These are phyloP conservation scores for Cottoperca gobio DNA, from an alignment of 2,797 vertebrate species.

Conservation along the genomic window DNA sequence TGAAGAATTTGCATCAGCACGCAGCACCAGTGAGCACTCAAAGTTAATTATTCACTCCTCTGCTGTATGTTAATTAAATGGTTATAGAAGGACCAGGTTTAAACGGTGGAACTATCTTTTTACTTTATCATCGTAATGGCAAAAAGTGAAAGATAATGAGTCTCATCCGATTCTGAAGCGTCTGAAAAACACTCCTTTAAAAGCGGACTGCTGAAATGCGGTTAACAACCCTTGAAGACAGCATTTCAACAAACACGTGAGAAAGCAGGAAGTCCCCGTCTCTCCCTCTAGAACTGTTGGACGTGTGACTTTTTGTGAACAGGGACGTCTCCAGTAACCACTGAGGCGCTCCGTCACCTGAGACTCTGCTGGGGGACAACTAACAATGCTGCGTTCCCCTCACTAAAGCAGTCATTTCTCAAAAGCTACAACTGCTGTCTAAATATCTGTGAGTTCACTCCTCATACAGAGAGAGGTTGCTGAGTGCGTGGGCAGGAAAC, in stretches of 20 bases:
- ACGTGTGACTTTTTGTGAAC: background rate
- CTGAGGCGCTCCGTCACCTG: background rate
- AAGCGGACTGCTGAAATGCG: background rate
- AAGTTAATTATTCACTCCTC: slow-evolving; percentile 42
- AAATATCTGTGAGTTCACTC: slow-evolving; percentile 15
- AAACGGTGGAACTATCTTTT: background rate
- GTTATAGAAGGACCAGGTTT: background rate
- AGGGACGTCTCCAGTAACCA: slow-evolving; percentile 1
- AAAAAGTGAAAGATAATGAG: background rate
- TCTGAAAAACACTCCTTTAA: background rate
- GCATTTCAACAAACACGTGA: background rate
- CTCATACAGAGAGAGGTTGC: background rate
- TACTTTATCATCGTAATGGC: background rate
- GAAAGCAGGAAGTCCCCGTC: background rate
- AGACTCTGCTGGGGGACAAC: slow-evolving; percentile 2
- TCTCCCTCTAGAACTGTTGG: background rate
- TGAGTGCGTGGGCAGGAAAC: slow-evolving; percentile 8
- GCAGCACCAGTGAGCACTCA: slow-evolving; percentile 14
- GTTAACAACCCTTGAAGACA: background rate
- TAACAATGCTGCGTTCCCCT: background rate
- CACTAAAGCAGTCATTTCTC: background rate
- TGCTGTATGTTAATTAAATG: slow-evolving; percentile 25
- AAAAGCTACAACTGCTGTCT: background rate
- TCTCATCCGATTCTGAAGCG: background rate
- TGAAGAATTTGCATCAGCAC: slow-evolving; percentile 24